Evolutionary conservation across 2,797 vertebrate species (phyloP), one percentile per base, ranked within the genome.

Genomic region (Heteromormyrus szaboi): DNA sequence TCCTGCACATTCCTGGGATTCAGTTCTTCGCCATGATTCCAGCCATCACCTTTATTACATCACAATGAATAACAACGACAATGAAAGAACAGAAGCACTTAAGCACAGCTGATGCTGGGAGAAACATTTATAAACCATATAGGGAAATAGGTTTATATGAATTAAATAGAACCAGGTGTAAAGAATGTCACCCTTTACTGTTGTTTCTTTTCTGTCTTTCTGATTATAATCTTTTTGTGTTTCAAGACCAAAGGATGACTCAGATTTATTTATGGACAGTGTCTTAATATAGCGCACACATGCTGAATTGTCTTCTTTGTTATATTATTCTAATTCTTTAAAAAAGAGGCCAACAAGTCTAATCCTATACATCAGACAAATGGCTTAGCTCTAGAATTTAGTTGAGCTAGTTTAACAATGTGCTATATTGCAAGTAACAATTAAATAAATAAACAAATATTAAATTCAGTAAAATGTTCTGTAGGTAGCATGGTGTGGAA

Each of bases 61-160:
- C 88, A 50, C 89, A 48, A 87, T 91, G 92, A 93, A 92, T 92
- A 93, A 94, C 46, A 92, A 91, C 92, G 94, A 95, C 94, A 94
- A 93, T 92, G 94, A 94, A 92, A 91, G 84, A 91, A 91, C 89
- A 87, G 41, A 37, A 56, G 89, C 90, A 91, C 85, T 86, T 59
- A 79, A 84, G 79, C 29, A 65, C 33, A 83, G 33, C 19, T 17
- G n/a, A 84, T 54, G 12, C 41, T 29, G 88, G 54, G 54, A 84
- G 51, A 56, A 81, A 41, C 25, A 14, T 81, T 41, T 88, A n/a
- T 7, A 84, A 62, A 56, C 37, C 50, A 44, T 83, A 72, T 3
- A 83, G 87, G 48, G n/a, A 83, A 56, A 88, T 46, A 54, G 5
- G 76, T 76, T 76, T 56, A 56, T 54, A 54, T 29, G 29, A 85